Evolutionary conservation across 2,797 vertebrate species (phyloP).

Genomic region (Heteromormyrus szaboi): DNA sequence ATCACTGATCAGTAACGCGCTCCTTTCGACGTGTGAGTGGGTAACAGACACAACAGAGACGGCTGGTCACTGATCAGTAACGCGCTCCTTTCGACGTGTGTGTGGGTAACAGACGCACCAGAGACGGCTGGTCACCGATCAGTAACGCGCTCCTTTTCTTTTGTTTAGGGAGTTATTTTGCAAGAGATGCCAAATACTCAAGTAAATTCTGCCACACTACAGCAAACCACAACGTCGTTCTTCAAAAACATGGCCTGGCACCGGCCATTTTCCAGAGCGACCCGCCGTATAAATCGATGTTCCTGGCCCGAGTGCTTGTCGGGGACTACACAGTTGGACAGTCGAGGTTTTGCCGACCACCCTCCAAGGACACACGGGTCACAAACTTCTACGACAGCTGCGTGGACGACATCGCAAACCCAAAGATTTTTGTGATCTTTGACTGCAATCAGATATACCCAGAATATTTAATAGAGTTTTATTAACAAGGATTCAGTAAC

Average conservation of each 20-base stretch:
- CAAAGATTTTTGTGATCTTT: conserved; percentile 94
- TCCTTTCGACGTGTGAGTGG: not conserved
- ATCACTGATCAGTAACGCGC: no score
- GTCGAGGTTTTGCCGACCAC: conserved; percentile 81
- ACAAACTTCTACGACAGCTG: conserved; percentile 94
- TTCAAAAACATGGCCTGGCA: conserved; percentile 80
- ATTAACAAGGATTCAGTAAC: conserved; percentile 48
- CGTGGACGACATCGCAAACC: conserved; percentile 86
- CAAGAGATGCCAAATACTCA: conserved; percentile 85
- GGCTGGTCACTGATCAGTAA: not conserved
- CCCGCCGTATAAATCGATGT: conserved; percentile 84
- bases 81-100: not conserved
- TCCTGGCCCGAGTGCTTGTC: conserved; percentile 85
- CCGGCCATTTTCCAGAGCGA: conserved; percentile 69
- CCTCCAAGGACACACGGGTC: conserved; percentile 87
- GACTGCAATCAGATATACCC: conserved; percentile 97
- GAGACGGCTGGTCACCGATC: not conserved
- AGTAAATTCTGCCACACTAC: conserved; percentile 90
- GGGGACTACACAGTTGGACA: conserved; percentile 86
- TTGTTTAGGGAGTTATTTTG: conserved; percentile 85
- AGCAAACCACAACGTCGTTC: conserved; percentile 75
- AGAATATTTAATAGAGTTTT: conserved; percentile 92
- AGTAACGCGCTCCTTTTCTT: not conserved
- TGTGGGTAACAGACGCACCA: no score
- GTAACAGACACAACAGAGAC: no score